A percentile compares a stretch with the other conserved stretches of the same genome.
Conservation (phyloP, 2,797 vertebrate species). For the Danio aesculapii region DNA sequence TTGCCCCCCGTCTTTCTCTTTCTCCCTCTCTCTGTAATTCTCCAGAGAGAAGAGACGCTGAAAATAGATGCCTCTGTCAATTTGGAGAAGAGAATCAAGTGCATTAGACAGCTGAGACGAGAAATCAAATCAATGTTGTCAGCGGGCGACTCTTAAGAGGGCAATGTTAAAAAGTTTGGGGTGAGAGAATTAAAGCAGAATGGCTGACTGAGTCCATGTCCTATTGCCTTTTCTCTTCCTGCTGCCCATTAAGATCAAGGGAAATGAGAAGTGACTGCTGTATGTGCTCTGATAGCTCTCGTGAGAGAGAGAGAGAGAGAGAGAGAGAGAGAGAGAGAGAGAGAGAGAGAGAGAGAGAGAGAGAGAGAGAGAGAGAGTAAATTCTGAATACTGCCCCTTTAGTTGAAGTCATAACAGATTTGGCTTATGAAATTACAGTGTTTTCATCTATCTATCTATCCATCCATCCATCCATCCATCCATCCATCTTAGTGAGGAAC, state of each 20-base stretch:
- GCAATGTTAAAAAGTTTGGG: conserved; percentile 78
- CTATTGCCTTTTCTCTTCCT: conserved; percentile 56
- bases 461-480: too few species aligned
- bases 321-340: neutral
- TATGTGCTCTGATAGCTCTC: conserved; percentile 33
- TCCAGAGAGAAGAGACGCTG: conserved; percentile 70
- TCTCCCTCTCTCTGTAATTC: conserved; percentile 49
- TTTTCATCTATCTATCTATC: neutral
- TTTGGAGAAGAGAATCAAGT: conserved; percentile 76
- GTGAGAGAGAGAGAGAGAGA: neutral
- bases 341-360: neutral
- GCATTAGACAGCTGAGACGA: conserved; percentile 73
- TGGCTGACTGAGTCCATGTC: conserved; percentile 70
- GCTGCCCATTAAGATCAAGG: conserved; percentile 81
- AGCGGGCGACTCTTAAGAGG: conserved; percentile 79
- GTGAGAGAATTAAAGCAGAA: conserved; percentile 80
- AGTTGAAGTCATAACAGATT: neutral
- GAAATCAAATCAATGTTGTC: conserved; percentile 82
- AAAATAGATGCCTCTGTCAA: conserved; percentile 81
- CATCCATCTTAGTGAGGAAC: too few species aligned
- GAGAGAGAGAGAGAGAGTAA: neutral
- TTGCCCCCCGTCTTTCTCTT: conserved; percentile 2
- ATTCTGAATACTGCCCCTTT: neutral
- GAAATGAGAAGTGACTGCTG: conserved; percentile 76
- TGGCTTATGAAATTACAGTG: neutral